Evolutionary conservation across 2,113 vertebrate species (phyloP).

Genomic region (Gavialis gangeticus): DNA sequence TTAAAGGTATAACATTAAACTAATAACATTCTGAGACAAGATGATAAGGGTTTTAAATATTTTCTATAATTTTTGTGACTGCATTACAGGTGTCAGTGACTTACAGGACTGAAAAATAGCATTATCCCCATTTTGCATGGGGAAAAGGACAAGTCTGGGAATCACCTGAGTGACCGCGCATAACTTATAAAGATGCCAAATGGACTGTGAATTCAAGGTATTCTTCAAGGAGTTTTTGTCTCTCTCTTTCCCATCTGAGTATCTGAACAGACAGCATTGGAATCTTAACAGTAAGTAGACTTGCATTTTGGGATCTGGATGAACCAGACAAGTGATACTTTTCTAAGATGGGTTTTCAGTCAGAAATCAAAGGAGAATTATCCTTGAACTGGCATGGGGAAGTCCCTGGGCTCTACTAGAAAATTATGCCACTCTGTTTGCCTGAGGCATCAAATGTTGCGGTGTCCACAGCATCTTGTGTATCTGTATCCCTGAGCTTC

Average conservation of each 20-base stretch:
- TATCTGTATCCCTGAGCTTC: background rate
- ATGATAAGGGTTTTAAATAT: background rate
- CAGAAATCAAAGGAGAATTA: background rate
- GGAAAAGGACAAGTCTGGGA: background rate
- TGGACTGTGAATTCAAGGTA: background rate
- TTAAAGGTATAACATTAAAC: background rate
- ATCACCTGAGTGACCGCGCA: background rate
- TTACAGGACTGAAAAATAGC: background rate
- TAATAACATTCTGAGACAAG: background rate
- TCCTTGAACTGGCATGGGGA: background rate
- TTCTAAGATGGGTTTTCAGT: background rate
- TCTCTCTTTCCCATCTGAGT: background rate
- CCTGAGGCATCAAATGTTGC: background rate
- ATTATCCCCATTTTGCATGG: background rate
- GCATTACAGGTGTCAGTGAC: background rate
- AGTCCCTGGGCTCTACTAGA: background rate
- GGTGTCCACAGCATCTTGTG: too few species aligned
- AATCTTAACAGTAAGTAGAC: background rate
- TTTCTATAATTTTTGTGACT: background rate
- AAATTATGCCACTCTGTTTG: background rate
- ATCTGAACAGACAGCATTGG: background rate
- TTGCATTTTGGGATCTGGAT: background rate
- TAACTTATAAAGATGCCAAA: background rate
- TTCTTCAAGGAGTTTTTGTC: background rate
- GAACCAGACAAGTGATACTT: background rate